These are phyloP conservation scores for Odontomyia ornata DNA, from an alignment of 2,888 invertebrate species.

Conservation along the genomic window DNA sequence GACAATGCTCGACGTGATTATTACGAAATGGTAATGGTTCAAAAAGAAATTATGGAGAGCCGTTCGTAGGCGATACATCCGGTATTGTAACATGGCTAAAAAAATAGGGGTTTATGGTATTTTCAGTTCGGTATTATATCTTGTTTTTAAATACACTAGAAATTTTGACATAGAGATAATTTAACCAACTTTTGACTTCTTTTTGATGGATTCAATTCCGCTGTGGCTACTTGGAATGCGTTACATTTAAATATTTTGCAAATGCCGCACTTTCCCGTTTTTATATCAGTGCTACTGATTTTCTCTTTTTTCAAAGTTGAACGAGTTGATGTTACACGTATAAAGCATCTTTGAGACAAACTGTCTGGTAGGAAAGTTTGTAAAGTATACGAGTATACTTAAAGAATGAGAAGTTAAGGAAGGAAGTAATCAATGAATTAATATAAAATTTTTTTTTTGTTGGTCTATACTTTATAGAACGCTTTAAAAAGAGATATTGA, in stretches of 20 bases:
- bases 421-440: too few species aligned
- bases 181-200: background rate
- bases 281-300: background rate
- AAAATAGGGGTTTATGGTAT: background rate
- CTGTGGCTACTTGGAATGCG: too few species aligned
- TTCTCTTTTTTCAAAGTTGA: background rate
- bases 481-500: too few species aligned
- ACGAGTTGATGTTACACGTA: background rate
- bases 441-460: too few species aligned
- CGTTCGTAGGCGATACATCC: background rate
- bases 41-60: constrained; percentile 53
- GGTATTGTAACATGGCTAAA: constrained; percentile 12
- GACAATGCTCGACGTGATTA: constrained; percentile 52
- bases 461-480: too few species aligned
- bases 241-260: too few species aligned
- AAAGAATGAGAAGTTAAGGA: too few species aligned
- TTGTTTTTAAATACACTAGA: constrained; percentile 10
- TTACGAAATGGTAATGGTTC: constrained; percentile 54
- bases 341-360: background rate
- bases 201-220: too few species aligned
- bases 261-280: too few species aligned
- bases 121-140: background rate
- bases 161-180: constrained; percentile 30
- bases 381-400: too few species aligned
- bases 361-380: too few species aligned